These are phyloP conservation scores for Heteromormyrus szaboi DNA, from an alignment of 2,797 vertebrate species.

Conservation along the genomic window DNA sequence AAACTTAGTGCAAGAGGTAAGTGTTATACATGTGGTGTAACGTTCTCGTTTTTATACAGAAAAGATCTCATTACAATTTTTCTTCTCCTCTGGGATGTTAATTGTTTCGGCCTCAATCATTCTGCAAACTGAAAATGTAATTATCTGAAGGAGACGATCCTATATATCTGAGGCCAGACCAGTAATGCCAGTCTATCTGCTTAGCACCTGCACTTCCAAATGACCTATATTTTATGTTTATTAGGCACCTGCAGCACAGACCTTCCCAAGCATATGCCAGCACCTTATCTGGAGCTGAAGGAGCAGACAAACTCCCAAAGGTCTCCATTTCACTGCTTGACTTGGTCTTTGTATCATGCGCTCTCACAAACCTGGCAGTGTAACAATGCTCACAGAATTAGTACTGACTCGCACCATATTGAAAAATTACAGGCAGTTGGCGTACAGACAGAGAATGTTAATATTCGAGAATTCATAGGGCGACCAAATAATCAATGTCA, in stretches of 20 bases:
- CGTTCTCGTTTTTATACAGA: background rate
- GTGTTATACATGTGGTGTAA: background rate
- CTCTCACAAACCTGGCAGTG: background rate
- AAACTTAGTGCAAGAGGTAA: background rate
- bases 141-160: background rate
- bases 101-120: conserved; percentile 1
- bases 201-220: background rate
- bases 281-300: background rate
- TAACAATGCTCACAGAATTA: background rate
- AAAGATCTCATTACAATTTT: conserved; percentile 9
- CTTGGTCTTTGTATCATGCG: background rate
- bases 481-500: background rate
- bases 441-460: background rate
- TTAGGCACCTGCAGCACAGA: background rate
- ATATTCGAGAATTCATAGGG: background rate
- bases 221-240: background rate
- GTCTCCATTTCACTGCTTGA: background rate
- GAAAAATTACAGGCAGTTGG: background rate
- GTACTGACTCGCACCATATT: background rate
- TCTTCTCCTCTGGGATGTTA: background rate
- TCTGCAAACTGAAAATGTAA: background rate
- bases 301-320: background rate
- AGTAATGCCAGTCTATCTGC: background rate
- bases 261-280: background rate
- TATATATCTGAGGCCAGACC: background rate